Evolutionary conservation across 2,113 vertebrate genomes (phyloP).

Genomic region (Labeo catla): DNA sequence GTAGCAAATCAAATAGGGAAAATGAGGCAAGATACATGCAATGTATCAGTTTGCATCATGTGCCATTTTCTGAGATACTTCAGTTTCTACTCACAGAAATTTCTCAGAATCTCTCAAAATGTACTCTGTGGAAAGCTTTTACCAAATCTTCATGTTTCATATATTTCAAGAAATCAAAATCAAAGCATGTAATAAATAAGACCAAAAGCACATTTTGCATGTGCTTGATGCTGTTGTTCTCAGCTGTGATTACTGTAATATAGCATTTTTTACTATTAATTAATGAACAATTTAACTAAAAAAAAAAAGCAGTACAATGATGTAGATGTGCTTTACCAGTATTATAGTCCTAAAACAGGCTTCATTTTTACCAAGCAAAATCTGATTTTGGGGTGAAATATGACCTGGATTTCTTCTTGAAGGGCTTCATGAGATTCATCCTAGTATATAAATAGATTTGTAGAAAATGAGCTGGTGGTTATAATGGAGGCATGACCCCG

Average conservation of each 20-base stretch:
- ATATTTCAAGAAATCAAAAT: not conserved
- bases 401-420: not conserved
- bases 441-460: slow-evolving; percentile 15
- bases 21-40: not conserved
- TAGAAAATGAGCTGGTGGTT: not conserved
- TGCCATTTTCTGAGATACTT: not conserved
- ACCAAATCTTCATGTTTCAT: not conserved
- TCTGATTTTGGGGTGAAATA: not conserved
- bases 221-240: not conserved
- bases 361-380: not conserved
- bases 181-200: not conserved
- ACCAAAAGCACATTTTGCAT: not conserved
- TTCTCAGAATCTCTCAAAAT: not conserved
- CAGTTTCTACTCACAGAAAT: not conserved
- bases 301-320: not conserved
- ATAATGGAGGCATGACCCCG: slow-evolving; percentile 1
- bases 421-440: slow-evolving; percentile 2
- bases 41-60: not conserved
- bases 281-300: not conserved
- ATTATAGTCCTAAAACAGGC: not conserved
- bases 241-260: not conserved
- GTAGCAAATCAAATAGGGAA: not conserved
- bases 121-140: not conserved
- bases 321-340: not conserved
- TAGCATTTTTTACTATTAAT: not conserved